Percentiles rank a stretch among this genome's conserved stretches.
Conservation (phyloP, 2,888 invertebrate species). For the Eupithecia inturbata region DNA sequence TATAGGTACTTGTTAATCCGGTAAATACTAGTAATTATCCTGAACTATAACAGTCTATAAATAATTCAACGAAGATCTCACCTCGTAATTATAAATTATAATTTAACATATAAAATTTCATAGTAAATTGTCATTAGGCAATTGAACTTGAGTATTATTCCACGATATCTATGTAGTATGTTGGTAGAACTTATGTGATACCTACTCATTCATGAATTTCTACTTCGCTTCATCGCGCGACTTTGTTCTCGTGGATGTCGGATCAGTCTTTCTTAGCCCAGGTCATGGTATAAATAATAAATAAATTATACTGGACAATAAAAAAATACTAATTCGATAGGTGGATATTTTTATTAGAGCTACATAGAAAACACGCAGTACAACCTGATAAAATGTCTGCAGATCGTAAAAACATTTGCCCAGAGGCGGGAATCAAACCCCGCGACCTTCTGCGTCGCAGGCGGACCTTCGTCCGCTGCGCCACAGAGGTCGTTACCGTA, state of each 20-base stretch:
- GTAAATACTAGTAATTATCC: neutral
- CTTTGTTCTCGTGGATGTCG: neutral
- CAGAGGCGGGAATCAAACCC: too few species aligned
- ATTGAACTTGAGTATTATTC: neutral
- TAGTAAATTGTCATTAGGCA: neutral
- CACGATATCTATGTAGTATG: neutral
- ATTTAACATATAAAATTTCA: neutral
- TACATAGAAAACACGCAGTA: too few species aligned
- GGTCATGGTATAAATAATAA: neutral
- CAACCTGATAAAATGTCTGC: too few species aligned
- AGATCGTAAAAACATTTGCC: too few species aligned
- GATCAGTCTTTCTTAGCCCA: neutral
- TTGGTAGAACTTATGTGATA: neutral
- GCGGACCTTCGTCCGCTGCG: too few species aligned
- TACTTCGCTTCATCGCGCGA: neutral
- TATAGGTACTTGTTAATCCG: neutral
- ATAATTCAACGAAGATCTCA: neutral
- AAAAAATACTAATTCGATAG: too few species aligned
- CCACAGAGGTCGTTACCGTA: too few species aligned
- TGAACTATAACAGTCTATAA: neutral
- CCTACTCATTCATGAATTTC: neutral
- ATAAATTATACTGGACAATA: too few species aligned
- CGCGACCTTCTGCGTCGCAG: too few species aligned
- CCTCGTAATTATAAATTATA: neutral
- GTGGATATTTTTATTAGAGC: too few species aligned